Base-by-base conservation (phyloP, 2,888 invertebrate genomes). In the Sinohyriopsis cumingii region DNA sequence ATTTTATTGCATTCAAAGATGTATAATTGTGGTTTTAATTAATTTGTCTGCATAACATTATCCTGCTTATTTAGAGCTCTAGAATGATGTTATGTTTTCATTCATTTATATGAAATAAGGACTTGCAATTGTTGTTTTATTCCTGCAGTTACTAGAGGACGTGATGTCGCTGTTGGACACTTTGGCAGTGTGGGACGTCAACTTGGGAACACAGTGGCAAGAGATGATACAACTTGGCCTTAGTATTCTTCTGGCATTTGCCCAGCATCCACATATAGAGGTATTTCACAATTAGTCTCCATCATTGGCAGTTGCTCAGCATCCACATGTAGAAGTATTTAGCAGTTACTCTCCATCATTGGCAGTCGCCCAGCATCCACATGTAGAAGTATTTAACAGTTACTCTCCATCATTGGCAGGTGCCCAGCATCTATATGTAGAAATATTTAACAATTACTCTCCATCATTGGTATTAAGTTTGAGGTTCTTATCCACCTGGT, bases 181-280 rank as follows among this genome's bases (percentile, higher is more conserved):
- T 1, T 86, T 93, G 63, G 90, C 92, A 84, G 92, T 93, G 22
- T 93, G 93, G 86, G 92, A 92, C 78, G 91, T 91, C 61, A 91
- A 89, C 25, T 91, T 92, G 76, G 92, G 92, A 90, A 89, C 91
- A 1, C 92, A 92, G 80, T 92, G 92, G 92, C 90, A 91, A 7
- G 93, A 93, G 84, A 92, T 93, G 92, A 92, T 92, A 33, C 91
- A 92, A 22, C 84, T 93, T 25, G 90, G 90, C 7, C 80, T 91
- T 25, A 80, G 82, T 54, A 84, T 90, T 24, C 83, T 90, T 6
- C 82, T 91, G 59, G 77, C 81, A 5, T 89, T 88, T 78, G 87
- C 88, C 55, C 81, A 82, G 28, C 86, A 85, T 63, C 77, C 83
- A 6, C 81, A 88, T 66, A 78, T 89, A 1, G 84, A 87, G 81